Base-by-base conservation (phyloP, 2,888 invertebrate species). In the Pyrocoelia pectoralis region DNA sequence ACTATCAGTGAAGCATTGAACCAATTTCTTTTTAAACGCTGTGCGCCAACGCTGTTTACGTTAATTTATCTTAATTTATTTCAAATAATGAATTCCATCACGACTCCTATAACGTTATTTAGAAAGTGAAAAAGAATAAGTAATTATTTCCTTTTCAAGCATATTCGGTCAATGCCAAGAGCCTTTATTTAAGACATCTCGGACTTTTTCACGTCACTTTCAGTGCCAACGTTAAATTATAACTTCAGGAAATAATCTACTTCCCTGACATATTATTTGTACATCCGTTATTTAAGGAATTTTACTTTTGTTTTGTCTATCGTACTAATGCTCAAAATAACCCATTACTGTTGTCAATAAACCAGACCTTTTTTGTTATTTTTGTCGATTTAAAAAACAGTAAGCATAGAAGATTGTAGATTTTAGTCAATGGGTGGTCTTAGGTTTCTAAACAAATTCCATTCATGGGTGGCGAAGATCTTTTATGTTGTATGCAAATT, bases 161-260 rank as follows among this genome's bases (percentile, higher is more conserved):
- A 48, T 14, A 59, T 53, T 59, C 59, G 59, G 59, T 59, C 59
- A 59, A 59, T 59, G 59, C 53, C 59, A 59, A 40, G 52, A 43
- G 48, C 17, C 24, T 18, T 41, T 41, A 41, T 41, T 41, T 8
- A 24, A 24, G 3, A 24, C 24, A 24, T 24, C 24, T 24, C 8
- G 24, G 8, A 3, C 14, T 41, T 41, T 17, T 15, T 17, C 8
- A 15, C 13, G 15, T 43, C 3, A 46, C 46, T 46, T 46, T 46
- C 46, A 18, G 17, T 46, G 46, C 46, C 46, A 46, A 46, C 17
- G 10, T 46, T 12, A 38, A 38, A 38, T 15, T 43, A 15, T 15
- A 15, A 46, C 3, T 17, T 18, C 46, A 17, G 41, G 41, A 43
- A 43, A 13, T 43, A 43, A 43, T 46, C 18, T 9, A 17, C 46